phyloP scores from a whole-genome alignment of 2,113 vertebrate species.

The Rhea americana region DNA sequence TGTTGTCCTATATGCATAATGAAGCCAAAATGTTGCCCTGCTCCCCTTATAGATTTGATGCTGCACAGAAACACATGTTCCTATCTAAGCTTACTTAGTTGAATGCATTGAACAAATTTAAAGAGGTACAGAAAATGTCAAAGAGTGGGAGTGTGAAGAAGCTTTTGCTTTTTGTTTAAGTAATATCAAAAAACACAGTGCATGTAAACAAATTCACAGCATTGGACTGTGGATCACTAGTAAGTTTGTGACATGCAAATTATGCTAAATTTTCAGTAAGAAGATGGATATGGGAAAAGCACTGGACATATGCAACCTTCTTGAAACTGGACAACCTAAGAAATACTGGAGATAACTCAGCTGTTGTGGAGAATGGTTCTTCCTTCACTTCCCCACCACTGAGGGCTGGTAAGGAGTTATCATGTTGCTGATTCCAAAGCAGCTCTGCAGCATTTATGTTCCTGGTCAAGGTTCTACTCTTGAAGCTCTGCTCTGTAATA shows the following conservation, averaged over 20 bases:
- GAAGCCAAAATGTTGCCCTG: accelerated
- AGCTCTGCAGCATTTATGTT: background rate
- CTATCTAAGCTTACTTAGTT: accelerated
- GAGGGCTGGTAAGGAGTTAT: background rate
- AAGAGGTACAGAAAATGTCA: background rate
- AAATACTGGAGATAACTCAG: background rate
- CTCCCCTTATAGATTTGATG: accelerated
- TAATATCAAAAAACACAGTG: background rate
- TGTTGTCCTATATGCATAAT: accelerated
- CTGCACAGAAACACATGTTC: accelerated
- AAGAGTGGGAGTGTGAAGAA: background rate
- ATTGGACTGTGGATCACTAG: accelerated
- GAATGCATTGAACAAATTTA: accelerated
- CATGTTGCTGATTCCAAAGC: accelerated
- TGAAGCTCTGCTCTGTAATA: background rate
- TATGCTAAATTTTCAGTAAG: background rate
- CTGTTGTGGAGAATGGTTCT: accelerated
- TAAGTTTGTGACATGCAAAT: background rate
- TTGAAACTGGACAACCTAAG: accelerated
- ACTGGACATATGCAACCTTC: background rate
- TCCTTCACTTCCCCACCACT: accelerated
- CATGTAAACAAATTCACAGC: background rate
- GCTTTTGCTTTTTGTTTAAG: background rate
- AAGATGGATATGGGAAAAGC: background rate
- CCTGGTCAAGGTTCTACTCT: background rate